Evolutionary conservation across 37 sponge, comb jelly and placozoan genomes (phyloP).

Genomic region (Bolinopsis microptera): DNA sequence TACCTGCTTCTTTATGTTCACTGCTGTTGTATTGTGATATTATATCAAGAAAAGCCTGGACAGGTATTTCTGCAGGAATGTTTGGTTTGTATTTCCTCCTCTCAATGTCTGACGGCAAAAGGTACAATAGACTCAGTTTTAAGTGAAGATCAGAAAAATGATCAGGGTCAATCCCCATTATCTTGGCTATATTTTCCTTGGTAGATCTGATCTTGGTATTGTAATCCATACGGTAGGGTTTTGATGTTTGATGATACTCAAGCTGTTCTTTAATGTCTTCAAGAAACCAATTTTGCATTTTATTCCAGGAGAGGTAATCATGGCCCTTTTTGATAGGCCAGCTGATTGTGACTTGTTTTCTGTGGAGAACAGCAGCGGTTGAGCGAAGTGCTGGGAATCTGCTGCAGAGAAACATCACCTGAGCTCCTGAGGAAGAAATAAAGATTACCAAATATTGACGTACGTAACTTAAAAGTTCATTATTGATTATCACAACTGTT

Average conservation of each 20-base stretch:
- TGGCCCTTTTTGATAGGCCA: slow-evolving; percentile 15
- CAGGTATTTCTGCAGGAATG: background rate
- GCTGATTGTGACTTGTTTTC: background rate
- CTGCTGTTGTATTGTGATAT: background rate
- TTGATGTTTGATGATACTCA: background rate
- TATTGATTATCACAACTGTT: too few relatives aligned
- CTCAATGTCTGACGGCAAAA: slow-evolving; percentile 45
- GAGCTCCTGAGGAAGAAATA: too few relatives aligned
- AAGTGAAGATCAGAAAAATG: background rate
- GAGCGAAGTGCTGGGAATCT: background rate
- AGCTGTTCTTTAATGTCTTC: background rate
- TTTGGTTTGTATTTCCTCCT: background rate
- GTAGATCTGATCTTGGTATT: background rate
- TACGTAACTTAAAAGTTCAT: too few relatives aligned
- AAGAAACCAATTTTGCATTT: too few relatives aligned
- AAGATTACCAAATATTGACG: too few relatives aligned
- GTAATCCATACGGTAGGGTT: background rate
- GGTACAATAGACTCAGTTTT: background rate
- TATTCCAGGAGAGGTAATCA: slow-evolving; percentile 15
- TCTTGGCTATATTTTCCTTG: background rate
- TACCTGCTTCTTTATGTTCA: background rate
- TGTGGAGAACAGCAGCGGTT: background rate
- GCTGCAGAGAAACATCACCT: background rate
- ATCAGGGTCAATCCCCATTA: slow-evolving; percentile 52
- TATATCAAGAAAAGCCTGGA: background rate